Base-by-base conservation (phyloP, 2,888 invertebrate species). In the Agrochola circellaris region DNA sequence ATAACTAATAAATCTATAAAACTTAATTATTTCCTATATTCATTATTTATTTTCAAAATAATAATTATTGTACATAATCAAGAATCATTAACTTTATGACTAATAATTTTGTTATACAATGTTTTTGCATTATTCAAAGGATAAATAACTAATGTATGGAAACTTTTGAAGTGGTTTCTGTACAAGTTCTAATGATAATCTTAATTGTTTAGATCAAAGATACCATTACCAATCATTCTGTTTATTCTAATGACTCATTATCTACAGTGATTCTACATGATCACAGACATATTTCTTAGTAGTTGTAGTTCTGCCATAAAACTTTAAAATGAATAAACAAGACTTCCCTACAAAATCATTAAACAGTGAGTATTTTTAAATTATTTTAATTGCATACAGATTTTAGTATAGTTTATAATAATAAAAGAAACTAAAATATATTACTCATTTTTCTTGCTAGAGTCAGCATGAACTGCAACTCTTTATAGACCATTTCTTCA, bases 141-240 rank as follows among this genome's bases (percentile, higher is more conserved):
- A 64, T 9, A 3, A 30, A 48, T n/a, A 42, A n/a, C 1, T 34
- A 42, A 42, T 34, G 0, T 45, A 66, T 66, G 51, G 82, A 71
- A 68, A 48, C 20, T 72, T 61, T 67, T 62, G 6, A 82, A 81
- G 68, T 72, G 60, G n/a, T 68, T 62, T 54, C 56, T 73, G 42
- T 81, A 81, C 9, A 64, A 72, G n/a, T 82, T 77, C 11, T 60
- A 68, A 62, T 68, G 15, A 30, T 71, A 64, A 81, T 77, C 67
- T 30, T 51, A 77, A 67, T 83, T 75, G 56, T 56, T 73, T 62
- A 64, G 75, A 72, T 83, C 79, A 71, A 60, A 68, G n/a, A 45
- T 73, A 58, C 26, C 34, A 61, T 38, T 26, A 56, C 17, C 56
- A 62, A 69, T 82, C 23, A 71, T 72, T 72, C 34, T 64, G 30